phyloP scores from a whole-genome alignment of 2,888 invertebrate species.

The Cryptocephalus moraei region DNA sequence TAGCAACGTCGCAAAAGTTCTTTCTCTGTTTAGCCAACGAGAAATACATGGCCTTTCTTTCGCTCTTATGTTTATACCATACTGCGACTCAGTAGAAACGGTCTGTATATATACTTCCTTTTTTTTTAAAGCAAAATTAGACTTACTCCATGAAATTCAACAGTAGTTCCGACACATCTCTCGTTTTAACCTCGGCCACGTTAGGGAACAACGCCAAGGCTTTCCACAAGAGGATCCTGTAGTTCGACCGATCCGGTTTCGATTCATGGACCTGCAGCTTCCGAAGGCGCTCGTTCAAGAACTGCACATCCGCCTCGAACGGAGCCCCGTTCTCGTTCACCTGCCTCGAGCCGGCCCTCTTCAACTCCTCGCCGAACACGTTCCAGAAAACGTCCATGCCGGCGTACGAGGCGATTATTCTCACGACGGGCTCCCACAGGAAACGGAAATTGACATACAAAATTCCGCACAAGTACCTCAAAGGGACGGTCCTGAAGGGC shows the following conservation, averaged over 20 bases:
- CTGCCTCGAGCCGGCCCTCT: conserved; percentile 37
- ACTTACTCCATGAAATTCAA: conserved; percentile 63
- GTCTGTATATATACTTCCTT: too few species aligned
- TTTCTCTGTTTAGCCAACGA: too few species aligned
- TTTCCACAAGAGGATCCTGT: conserved; percentile 73
- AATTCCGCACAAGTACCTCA: conserved; percentile 72
- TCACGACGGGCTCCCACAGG: conserved; percentile 75
- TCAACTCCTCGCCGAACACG: conserved; percentile 51
- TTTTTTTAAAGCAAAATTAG: not conserved
- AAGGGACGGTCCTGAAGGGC: conserved; percentile 51
- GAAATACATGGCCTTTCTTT: too few species aligned
- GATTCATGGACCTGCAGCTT: conserved; percentile 35
- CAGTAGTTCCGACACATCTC: conserved; percentile 70
- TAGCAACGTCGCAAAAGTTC: too few species aligned
- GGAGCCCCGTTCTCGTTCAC: conserved; percentile 11
- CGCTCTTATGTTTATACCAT: too few species aligned
- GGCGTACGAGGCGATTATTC: conserved; percentile 67
- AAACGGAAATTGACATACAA: conserved; percentile 81
- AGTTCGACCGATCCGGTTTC: conserved; percentile 63
- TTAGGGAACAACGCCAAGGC: conserved; percentile 63
- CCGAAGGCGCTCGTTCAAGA: conserved; percentile 25
- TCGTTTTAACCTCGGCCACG: conserved; percentile 69
- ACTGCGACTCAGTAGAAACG: too few species aligned
- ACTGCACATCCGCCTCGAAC: conserved; percentile 17
- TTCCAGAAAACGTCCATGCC: conserved; percentile 60